Evolutionary conservation across 2,113 vertebrate genomes (phyloP).

Genomic region (Scomber japonicus): DNA sequence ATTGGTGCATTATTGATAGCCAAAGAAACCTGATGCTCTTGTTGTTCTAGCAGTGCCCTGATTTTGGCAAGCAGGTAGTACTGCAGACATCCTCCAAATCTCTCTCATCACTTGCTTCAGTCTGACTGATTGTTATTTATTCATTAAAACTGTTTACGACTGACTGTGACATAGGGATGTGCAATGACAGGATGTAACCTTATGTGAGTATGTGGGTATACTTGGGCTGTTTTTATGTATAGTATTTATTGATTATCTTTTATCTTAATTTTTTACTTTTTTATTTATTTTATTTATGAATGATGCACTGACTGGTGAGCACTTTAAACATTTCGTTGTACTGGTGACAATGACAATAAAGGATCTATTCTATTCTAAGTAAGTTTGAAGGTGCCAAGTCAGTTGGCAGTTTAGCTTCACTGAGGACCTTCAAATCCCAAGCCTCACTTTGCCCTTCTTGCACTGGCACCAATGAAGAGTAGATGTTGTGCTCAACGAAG

Average conservation of each 20-base stretch:
- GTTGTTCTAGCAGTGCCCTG: conserved; percentile 19
- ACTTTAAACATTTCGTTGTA: too few relatives aligned
- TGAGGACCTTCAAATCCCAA: conserved; percentile 54
- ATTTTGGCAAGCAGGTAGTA: conserved; percentile 28
- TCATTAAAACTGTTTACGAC: too few relatives aligned
- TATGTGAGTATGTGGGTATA: too few relatives aligned
- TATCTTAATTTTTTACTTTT: too few relatives aligned
- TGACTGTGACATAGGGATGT: too few relatives aligned
- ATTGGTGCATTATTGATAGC: too few relatives aligned
- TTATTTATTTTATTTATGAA: too few relatives aligned
- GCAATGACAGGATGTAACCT: too few relatives aligned
- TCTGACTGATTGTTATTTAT: conserved; percentile 47
- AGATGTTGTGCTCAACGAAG: conserved; percentile 15
- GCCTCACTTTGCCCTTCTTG: conserved; percentile 51
- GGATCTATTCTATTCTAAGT: conserved; percentile 10
- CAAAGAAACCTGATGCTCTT: conserved; percentile 28
- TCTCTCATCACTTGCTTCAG: conserved; percentile 38
- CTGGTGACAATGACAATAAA: too few relatives aligned
- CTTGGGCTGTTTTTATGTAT: too few relatives aligned
- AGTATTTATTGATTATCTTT: too few relatives aligned
- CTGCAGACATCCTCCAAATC: conserved; percentile 34
- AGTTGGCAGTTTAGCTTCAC: conserved; percentile 46
- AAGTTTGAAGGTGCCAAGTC: conserved; percentile 47
- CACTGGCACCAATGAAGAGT: conserved; percentile 33
- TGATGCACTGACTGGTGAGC: too few relatives aligned